A percentile compares a stretch with the other conserved stretches of the same genome.
Evolutionary conservation across 2,888 invertebrate genomes (phyloP).

Genomic region (Oscheius onirici): DNA sequence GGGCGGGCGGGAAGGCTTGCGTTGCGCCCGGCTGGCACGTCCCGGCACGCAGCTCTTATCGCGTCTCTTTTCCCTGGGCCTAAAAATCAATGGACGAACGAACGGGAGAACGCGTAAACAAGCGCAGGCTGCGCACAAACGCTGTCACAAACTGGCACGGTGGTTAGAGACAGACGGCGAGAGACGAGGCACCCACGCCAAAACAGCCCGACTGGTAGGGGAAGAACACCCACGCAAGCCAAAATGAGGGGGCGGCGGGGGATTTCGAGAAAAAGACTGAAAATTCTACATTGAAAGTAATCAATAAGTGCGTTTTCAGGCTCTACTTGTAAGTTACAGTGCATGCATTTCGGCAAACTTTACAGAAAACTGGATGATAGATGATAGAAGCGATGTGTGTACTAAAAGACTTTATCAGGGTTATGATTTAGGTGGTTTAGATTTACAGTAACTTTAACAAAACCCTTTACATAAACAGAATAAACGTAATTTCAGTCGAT

Average conservation of each 20-base stretch:
- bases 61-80: conserved; percentile 17
- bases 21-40: conserved; percentile 17
- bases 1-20: background rate
- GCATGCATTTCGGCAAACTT: too few relatives aligned
- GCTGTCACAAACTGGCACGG: conserved; percentile 31
- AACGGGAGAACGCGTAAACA: conserved; percentile 31
- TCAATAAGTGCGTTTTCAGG: background rate
- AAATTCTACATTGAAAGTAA: background rate
- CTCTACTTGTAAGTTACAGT: too few relatives aligned
- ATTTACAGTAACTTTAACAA: too few relatives aligned
- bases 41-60: conserved; percentile 18
- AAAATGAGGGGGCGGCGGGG: background rate
- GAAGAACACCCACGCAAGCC: background rate
- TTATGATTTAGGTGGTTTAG: too few relatives aligned
- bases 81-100: conserved; percentile 24
- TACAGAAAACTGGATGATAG: too few relatives aligned
- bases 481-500: too few relatives aligned
- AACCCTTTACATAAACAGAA: too few relatives aligned
- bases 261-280: background rate
- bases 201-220: conserved; percentile 4
- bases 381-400: too few relatives aligned
- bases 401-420: too few relatives aligned
- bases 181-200: conserved; percentile 8
- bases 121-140: background rate
- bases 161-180: conserved; percentile 21